Conservation (phyloP, 2,797 vertebrate genomes). For the Craterocephalus amniculus region DNA sequence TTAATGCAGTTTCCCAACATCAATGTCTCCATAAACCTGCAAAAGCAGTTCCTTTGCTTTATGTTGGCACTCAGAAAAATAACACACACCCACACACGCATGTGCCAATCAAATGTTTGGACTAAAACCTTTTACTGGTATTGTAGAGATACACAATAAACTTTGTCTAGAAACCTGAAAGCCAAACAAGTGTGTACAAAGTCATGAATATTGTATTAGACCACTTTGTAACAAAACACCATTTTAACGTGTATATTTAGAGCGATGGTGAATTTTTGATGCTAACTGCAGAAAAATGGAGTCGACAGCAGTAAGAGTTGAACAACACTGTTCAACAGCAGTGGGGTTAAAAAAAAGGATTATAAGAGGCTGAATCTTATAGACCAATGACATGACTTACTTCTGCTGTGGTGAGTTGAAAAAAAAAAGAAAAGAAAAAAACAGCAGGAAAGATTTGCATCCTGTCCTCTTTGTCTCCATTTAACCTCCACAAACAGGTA, state of each 20-base stretch:
- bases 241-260: background rate
- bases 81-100: no score
- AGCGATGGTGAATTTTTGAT: constrained; percentile 3
- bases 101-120: no score
- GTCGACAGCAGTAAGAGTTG: constrained; percentile 29
- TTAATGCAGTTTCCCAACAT: constrained; percentile 10
- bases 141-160: no score
- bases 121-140: no score
- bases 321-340: constrained; percentile 31
- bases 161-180: background rate
- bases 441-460: constrained; percentile 17
- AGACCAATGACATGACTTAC: constrained; percentile 35
- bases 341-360: background rate
- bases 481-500: constrained; percentile 72
- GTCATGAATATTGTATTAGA: background rate
- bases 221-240: background rate
- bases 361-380: constrained; percentile 29
- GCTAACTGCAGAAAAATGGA: constrained; percentile 10
- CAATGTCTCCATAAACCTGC: background rate
- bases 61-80: background rate
- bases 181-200: background rate
- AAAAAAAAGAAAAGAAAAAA: background rate
- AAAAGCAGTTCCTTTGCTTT: background rate
- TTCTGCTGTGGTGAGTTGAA: constrained; percentile 31
- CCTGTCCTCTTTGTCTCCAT: constrained; percentile 32